phyloP scores from a whole-genome alignment of 1,140 invertebrate species.

The Drosophila nigrodunni region DNA sequence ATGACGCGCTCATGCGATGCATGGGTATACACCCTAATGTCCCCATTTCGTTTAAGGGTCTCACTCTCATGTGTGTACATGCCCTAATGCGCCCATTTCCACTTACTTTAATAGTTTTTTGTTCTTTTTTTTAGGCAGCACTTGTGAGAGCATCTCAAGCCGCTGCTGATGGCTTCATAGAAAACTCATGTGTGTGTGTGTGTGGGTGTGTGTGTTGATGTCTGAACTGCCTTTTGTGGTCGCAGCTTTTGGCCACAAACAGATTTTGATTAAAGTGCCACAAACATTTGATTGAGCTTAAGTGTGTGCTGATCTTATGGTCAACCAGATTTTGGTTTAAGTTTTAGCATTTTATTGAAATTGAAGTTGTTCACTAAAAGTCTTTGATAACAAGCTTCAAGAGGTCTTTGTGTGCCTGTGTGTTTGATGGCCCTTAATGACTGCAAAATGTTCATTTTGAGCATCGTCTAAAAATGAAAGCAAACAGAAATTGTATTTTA shows the following conservation, averaged over 20 bases:
- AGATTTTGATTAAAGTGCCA: slow-evolving; percentile 72
- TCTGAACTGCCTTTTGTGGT: slow-evolving; percentile 53
- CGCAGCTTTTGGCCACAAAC: slow-evolving; percentile 38
- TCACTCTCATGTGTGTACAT: slow-evolving; percentile 49
- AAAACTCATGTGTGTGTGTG: slow-evolving; percentile 43
- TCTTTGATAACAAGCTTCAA: slow-evolving; percentile 2
- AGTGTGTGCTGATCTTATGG: slow-evolving; percentile 61
- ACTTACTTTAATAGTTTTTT: slow-evolving; percentile 79
- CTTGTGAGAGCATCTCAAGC: slow-evolving; percentile 50
- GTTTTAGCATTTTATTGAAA: slow-evolving; percentile 66
- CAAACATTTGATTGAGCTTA: slow-evolving; percentile 50
- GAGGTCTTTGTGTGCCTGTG: slow-evolving; percentile 4
- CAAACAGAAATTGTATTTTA: slow-evolving; percentile 77
- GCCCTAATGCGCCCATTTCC: slow-evolving; percentile 78
- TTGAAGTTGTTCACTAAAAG: slow-evolving; percentile 59
- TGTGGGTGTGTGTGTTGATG: not conserved
- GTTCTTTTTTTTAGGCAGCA: slow-evolving; percentile 60
- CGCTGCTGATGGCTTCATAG: slow-evolving; percentile 58
- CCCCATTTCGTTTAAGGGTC: not conserved
- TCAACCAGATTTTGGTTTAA: slow-evolving; percentile 59
- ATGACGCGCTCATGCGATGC: slow-evolving; percentile 34
- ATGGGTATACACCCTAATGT: slow-evolving; percentile 2
- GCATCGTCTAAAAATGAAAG: slow-evolving; percentile 41
- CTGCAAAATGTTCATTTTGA: slow-evolving; percentile 69
- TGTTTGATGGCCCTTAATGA: slow-evolving; percentile 65